phyloP scores from a whole-genome alignment of 2,888 invertebrate genomes.

The Rhabditophanes sp. region DNA sequence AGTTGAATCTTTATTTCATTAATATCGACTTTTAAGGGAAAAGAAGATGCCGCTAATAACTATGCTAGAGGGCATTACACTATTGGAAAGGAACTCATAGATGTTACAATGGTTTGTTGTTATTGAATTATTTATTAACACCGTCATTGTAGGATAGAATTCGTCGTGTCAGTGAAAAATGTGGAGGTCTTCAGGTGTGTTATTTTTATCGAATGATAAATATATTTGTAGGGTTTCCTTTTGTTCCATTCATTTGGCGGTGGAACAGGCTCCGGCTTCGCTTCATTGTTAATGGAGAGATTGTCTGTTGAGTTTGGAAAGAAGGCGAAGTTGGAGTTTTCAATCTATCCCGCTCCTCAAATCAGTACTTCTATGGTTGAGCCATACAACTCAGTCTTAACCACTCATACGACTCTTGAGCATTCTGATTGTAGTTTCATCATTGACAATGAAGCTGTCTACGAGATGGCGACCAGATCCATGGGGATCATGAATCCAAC shows the following conservation, averaged over 20 bases:
- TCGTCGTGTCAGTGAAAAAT: neutral
- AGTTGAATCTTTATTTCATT: too few species aligned
- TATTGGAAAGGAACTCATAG: conserved; percentile 57
- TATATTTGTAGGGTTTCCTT: conserved; percentile 61
- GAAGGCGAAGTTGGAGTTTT: conserved; percentile 71
- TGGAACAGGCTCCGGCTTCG: conserved; percentile 70
- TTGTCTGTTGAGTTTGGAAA: conserved; percentile 68
- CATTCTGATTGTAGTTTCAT: conserved; percentile 91
- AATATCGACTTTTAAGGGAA: too few species aligned
- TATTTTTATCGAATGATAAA: conserved; percentile 61
- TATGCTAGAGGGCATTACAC: conserved; percentile 39
- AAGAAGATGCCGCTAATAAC: conserved; percentile 33
- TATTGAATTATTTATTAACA: conserved; percentile 8
- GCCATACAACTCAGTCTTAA: conserved; percentile 84
- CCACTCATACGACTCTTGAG: conserved; percentile 78
- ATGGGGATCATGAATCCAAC: conserved; percentile 56
- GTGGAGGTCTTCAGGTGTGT: conserved; percentile 5
- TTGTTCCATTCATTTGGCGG: conserved; percentile 75
- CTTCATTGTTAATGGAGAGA: conserved; percentile 69
- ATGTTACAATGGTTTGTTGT: conserved; percentile 51
- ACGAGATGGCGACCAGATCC: conserved; percentile 57
- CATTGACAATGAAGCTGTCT: conserved; percentile 54
- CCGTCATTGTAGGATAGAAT: too few species aligned
- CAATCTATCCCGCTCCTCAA: conserved; percentile 73
- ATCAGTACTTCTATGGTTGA: conserved; percentile 62